These are phyloP conservation scores for Spinibarbus caldwelli DNA, from an alignment of 2,797 vertebrate species.

Conservation along the genomic window DNA sequence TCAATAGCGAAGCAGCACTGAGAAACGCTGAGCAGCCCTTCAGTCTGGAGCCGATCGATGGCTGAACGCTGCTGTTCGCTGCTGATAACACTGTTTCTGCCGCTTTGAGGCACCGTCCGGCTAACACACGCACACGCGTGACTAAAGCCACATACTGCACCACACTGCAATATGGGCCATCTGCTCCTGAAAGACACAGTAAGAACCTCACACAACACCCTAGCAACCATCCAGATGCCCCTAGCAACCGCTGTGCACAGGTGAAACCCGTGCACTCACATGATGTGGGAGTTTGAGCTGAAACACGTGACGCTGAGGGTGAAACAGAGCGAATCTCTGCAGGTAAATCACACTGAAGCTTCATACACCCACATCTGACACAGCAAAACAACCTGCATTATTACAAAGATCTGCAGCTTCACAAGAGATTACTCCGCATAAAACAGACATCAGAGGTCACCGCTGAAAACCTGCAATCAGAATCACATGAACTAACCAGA, in stretches of 20 bases:
- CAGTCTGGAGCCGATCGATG: conserved; percentile 31
- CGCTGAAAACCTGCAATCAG: not conserved
- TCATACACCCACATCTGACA: not conserved
- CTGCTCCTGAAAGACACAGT: not conserved
- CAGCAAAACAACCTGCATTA: not conserved
- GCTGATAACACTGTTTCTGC: conserved; percentile 28
- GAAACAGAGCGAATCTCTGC: not conserved
- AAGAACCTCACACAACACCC: not conserved
- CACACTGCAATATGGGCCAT: not conserved
- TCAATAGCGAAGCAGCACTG: conserved; percentile 19
- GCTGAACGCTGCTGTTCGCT: conserved; percentile 23
- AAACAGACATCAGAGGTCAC: not conserved
- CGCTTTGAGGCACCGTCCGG: not conserved
- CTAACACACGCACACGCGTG: not conserved
- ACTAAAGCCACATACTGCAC: not conserved
- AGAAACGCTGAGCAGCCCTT: conserved; percentile 15
- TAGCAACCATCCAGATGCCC: not conserved
- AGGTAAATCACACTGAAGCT: not conserved
- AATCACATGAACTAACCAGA: not conserved
- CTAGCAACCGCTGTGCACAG: not conserved
- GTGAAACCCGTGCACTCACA: not conserved
- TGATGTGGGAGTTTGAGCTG: not conserved
- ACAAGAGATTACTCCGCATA: not conserved
- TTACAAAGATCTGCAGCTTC: not conserved
- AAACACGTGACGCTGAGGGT: not conserved